Base-by-base conservation (phyloP, 2,113 vertebrate genomes). In the Grallaria varia region DNA sequence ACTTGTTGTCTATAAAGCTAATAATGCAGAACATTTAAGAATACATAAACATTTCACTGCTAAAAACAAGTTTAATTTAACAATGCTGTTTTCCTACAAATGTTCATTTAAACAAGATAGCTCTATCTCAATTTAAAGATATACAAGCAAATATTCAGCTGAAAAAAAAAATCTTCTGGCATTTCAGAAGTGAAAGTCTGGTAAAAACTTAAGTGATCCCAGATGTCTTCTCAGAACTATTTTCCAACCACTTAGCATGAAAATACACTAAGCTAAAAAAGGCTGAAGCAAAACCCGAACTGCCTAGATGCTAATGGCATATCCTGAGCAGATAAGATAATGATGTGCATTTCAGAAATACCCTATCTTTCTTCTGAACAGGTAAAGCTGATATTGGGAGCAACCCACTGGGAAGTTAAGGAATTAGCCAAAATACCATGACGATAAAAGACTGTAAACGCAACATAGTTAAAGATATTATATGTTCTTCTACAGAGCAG, bases 1-100 rank as follows among this genome's bases (percentile, higher is more conserved):
- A 52, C 4, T 80, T 75, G 35, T 10, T 62, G 39, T 72, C 28
- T 67, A 15, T 21, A 59, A 23, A 0, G 0, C 0, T 1, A 74
- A n/a, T n/a, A 80, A 58, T 12, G 73, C 8, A 94, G 64, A 93
- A 72, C 16, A 56, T 37, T 84, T 47, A 59, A 50, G 39, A 85
- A 19, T n/a, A 59, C 19, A 35, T 76, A 59, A 74, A 14, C 10
- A 83, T 56, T 84, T 59, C 60, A 81, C 8, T 39, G 55, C 5
- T 86, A 83, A 90, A 87, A 49, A 2, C 12, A 73, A n/a, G 28
- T n/a, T 62, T 15, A 21, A 22, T 49, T 56, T 62, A 59, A 75
- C 33, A 71, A 8, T 35, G 37, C 5, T 23, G 7, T 8, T 71
- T 64, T 63, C 59, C 35, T 76, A 60, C 4, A 63, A 37, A 87